phyloP scores from a whole-genome alignment of 2,888 invertebrate species.

The Argynnis bischoffii region DNA sequence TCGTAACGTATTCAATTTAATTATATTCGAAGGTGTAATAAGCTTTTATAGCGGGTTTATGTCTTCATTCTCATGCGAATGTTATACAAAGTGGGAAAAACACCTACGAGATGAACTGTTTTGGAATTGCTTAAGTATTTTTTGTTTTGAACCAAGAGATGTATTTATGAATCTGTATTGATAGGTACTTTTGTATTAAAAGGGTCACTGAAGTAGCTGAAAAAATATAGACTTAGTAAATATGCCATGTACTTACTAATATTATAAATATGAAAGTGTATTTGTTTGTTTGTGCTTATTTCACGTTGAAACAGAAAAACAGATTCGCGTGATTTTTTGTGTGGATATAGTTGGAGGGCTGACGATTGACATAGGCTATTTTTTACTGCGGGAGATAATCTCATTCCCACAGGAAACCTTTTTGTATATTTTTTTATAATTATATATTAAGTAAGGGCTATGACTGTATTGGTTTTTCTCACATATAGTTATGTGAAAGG shows the following conservation, averaged over 20 bases:
- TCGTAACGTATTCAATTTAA: conserved; percentile 59
- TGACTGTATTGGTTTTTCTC: too few species aligned
- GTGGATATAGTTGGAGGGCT: too few species aligned
- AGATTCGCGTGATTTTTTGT: too few species aligned
- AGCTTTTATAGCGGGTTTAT: conserved; percentile 64
- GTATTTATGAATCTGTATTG: background rate
- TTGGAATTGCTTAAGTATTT: background rate
- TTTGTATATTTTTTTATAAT: too few species aligned
- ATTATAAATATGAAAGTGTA: too few species aligned
- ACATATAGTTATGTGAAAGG: too few species aligned
- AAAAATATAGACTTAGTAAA: background rate
- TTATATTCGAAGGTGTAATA: conserved; percentile 70
- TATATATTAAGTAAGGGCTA: too few species aligned
- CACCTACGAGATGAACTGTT: background rate
- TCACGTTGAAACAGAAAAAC: too few species aligned
- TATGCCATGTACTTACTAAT: background rate
- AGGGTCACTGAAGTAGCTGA: background rate
- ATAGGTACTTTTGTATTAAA: background rate
- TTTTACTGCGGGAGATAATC: too few species aligned
- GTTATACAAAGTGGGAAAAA: conserved; percentile 20
- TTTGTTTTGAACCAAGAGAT: conserved; percentile 1
- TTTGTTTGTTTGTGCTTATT: too few species aligned
- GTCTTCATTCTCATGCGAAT: conserved; percentile 50
- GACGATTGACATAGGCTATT: too few species aligned
- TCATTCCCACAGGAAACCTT: too few species aligned